Percentiles rank a stretch among this genome's conserved stretches.
Conservation (phyloP, 2,113 vertebrate genomes). For the Ammodramus savannarum region DNA sequence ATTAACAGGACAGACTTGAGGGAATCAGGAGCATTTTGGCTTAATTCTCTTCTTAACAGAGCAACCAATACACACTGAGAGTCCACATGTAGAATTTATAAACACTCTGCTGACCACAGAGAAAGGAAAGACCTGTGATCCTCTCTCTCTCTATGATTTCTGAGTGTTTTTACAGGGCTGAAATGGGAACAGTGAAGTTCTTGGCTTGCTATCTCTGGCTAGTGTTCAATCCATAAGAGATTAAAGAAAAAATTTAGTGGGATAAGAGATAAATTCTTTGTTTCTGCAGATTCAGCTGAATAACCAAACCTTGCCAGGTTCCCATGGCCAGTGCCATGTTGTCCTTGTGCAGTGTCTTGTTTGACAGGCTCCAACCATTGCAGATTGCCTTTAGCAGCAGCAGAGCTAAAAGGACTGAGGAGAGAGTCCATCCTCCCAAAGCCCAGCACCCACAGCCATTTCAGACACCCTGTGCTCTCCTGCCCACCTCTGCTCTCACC, state of each 20-base stretch:
- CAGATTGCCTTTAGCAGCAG: neutral
- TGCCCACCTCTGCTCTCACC: neutral
- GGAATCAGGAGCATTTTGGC: neutral
- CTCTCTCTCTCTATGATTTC: neutral
- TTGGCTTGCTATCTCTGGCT: constrained; percentile 7
- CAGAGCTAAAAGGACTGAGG: neutral
- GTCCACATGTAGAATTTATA: neutral
- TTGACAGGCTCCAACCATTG: neutral
- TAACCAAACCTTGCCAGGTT: constrained; percentile 8
- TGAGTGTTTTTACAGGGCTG: constrained; percentile 12
- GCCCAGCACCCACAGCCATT: neutral
- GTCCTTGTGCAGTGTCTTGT: neutral
- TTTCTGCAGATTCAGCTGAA: neutral
- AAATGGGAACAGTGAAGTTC: constrained; percentile 31
- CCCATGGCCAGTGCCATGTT: neutral
- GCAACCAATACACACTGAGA: neutral
- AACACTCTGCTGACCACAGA: neutral
- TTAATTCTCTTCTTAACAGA: neutral
- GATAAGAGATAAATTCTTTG: constrained; percentile 32
- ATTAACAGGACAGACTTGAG: neutral
- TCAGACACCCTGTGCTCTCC: neutral
- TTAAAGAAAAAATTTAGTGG: constrained; percentile 25
- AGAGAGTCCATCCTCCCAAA: neutral
- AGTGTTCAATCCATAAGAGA: neutral
- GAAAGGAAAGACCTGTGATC: neutral